Evolutionary conservation across 2,888 invertebrate species (phyloP).

Genomic region (Acronicta leporina): DNA sequence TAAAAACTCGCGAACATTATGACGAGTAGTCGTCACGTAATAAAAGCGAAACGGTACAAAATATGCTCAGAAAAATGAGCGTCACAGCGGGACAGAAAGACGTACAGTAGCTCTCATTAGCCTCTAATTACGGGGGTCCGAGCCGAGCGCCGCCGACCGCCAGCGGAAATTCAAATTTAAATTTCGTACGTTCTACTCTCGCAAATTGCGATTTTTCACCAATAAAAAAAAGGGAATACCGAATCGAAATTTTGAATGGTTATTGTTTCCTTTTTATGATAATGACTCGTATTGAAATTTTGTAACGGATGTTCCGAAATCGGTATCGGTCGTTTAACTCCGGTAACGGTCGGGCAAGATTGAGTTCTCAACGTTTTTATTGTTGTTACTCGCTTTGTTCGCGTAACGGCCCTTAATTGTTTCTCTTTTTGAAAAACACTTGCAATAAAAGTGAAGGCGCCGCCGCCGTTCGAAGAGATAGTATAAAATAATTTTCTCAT

Average conservation of each 20-base stretch:
- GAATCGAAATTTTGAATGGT: constrained; percentile 86
- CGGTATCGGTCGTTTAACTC: constrained; percentile 73
- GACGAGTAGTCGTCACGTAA: constrained; percentile 74
- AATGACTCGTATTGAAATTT: constrained; percentile 85
- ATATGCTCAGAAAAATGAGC: constrained; percentile 71
- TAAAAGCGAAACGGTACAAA: constrained; percentile 73
- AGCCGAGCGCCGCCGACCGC: constrained; percentile 65
- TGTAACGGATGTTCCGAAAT: constrained; percentile 76
- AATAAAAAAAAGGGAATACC: constrained; percentile 82
- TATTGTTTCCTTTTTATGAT: constrained; percentile 88
- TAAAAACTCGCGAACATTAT: constrained; percentile 64
- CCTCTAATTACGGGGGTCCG: constrained; percentile 80
- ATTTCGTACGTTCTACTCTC: constrained; percentile 79
- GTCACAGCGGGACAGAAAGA: constrained; percentile 67
- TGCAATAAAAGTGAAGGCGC: constrained; percentile 51
- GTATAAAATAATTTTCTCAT: constrained; percentile 71
- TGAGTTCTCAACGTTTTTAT: constrained; percentile 78
- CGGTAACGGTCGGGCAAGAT: constrained; percentile 70
- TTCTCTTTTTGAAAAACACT: constrained; percentile 68
- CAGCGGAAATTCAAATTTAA: constrained; percentile 82
- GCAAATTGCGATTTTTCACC: constrained; percentile 83
- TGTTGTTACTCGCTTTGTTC: constrained; percentile 78
- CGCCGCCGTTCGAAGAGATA: constrained; percentile 56
- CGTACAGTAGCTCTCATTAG: constrained; percentile 80
- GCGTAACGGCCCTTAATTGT: constrained; percentile 72